A percentile compares a stretch with the other conserved stretches of the same genome.
phyloP scores from a whole-genome alignment of 2,888 invertebrate genomes.

The Megaustenia siamemsis region DNA sequence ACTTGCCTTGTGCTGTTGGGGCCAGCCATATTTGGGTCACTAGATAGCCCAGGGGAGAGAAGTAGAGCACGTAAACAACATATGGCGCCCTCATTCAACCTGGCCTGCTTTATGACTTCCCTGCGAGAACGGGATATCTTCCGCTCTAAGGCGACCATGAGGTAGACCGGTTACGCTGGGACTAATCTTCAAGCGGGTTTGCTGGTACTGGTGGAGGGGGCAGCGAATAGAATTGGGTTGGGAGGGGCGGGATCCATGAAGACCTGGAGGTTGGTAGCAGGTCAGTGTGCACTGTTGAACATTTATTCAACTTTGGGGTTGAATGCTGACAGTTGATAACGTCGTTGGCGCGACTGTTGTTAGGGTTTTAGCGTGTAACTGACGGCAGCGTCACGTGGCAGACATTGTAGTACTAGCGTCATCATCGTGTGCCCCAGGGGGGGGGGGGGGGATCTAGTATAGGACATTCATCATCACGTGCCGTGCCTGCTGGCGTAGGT shows the following conservation, averaged over 20 bases:
- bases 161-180: not conserved
- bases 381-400: too few species aligned
- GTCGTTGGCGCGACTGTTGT: too few species aligned
- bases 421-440: too few species aligned
- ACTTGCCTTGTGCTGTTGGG: not conserved
- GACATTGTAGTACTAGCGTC: too few species aligned
- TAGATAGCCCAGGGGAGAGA: not conserved
- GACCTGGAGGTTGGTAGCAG: not conserved
- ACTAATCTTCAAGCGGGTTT: not conserved
- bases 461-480: too few species aligned
- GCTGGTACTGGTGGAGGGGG: not conserved
- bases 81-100: not conserved
- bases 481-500: too few species aligned
- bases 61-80: constrained; percentile 21
- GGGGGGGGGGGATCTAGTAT: too few species aligned
- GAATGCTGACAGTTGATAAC: too few species aligned
- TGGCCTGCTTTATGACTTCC: not conserved
- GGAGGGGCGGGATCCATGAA: not conserved
- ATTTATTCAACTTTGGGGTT: too few species aligned
- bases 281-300: constrained; percentile 13
- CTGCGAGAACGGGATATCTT: not conserved
- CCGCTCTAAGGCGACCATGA: not conserved
- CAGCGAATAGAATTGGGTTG: not conserved
- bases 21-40: constrained; percentile 10
- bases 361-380: too few species aligned